A percentile compares a stretch with the other conserved stretches of the same genome.
phyloP scores from a whole-genome alignment of 2,113 vertebrate genomes.

The Malaclemys terrapin region DNA sequence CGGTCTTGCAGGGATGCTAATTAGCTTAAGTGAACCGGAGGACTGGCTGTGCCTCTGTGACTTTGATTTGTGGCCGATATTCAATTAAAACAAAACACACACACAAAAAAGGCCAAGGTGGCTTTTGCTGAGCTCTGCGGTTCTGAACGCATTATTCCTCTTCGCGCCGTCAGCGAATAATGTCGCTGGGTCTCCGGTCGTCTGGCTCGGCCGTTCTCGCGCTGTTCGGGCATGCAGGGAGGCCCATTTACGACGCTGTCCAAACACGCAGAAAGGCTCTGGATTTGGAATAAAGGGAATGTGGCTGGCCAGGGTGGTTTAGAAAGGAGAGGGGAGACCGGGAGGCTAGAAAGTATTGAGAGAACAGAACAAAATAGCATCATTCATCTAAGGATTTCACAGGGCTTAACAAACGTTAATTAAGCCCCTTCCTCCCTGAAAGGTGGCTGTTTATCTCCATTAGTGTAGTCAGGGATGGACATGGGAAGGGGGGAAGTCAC shows the following conservation, averaged over 20 bases:
- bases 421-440: background rate
- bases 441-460: background rate
- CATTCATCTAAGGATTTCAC: background rate
- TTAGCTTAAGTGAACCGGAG: conserved; percentile 17
- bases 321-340: background rate
- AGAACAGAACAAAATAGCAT: background rate
- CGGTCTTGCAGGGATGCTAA: conserved; percentile 12
- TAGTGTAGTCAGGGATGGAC: background rate
- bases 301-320: background rate
- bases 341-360: background rate
- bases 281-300: background rate
- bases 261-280: rapidly evolving
- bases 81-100: background rate
- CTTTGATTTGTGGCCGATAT: conserved; percentile 21
- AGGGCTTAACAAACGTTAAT: rapidly evolving
- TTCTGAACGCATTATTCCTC: rapidly evolving
- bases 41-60: conserved; percentile 1
- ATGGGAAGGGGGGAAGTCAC: background rate
- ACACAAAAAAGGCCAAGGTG: background rate
- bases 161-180: background rate
- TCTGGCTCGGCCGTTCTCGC: rapidly evolving
- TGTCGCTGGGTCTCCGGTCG: background rate
- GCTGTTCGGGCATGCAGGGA: background rate
- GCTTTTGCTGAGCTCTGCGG: background rate
- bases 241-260: background rate